These are phyloP conservation scores for Lottia gigantea DNA, from an alignment of 2,888 invertebrate genomes.

Conservation along the genomic window DNA sequence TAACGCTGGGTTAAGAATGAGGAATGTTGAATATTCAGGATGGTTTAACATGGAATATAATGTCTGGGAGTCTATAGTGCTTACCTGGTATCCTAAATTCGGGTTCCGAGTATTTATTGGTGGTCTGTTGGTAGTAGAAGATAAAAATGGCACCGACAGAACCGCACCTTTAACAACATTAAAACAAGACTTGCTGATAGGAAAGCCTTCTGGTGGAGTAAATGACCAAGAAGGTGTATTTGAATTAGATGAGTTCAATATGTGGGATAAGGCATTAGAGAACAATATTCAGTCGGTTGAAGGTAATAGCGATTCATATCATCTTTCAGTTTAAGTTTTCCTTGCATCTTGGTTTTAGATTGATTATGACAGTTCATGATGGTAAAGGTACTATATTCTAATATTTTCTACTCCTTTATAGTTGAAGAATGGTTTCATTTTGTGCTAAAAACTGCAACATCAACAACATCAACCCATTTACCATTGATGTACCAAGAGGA, in stretches of 20 bases:
- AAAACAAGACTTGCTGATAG: background rate
- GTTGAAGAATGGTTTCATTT: constrained; percentile 26
- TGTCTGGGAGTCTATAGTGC: constrained; percentile 27
- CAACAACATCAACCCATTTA: background rate
- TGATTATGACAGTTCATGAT: background rate
- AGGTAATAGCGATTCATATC: background rate
- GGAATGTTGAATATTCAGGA: constrained; percentile 23
- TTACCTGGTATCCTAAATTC: constrained; percentile 26
- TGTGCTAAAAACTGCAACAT: constrained; percentile 18
- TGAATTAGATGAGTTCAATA: constrained; percentile 25
- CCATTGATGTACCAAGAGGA: constrained; percentile 15
- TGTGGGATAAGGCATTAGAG: constrained; percentile 26
- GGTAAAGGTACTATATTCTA: too few species aligned
- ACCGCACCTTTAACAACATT: constrained; percentile 4
- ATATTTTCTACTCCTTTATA: background rate
- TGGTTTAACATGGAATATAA: constrained; percentile 30
- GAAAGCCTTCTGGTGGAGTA: background rate
- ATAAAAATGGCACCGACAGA: constrained; percentile 11
- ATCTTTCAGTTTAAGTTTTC: too few species aligned
- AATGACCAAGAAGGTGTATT: constrained; percentile 12
- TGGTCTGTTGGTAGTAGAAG: constrained; percentile 25
- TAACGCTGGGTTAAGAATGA: constrained; percentile 23
- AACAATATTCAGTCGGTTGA: constrained; percentile 5
- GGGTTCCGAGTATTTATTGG: constrained; percentile 30
- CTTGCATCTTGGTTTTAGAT: too few species aligned